phyloP scores from a whole-genome alignment of 2,797 vertebrate genomes.

The Phoebastria nigripes region DNA sequence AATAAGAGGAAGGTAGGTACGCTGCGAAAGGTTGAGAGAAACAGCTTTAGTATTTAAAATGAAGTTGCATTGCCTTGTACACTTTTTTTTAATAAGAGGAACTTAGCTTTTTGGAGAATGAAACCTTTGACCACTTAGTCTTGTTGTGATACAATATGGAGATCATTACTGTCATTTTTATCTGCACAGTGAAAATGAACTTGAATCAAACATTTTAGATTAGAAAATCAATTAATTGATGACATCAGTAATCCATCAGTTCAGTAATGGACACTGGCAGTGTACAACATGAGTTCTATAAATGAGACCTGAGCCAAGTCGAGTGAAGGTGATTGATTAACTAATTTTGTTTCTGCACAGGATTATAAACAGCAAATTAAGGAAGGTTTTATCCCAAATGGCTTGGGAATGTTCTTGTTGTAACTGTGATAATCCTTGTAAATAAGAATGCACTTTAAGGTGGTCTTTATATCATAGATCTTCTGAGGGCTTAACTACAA shows the following conservation, averaged over 20 bases:
- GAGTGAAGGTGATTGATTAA: not conserved
- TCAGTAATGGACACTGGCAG: not conserved
- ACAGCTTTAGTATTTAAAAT: not conserved
- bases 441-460: not conserved
- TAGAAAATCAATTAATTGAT: not conserved
- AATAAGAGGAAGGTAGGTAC: conserved; percentile 94
- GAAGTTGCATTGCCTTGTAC: not conserved
- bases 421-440: not conserved
- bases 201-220: not conserved
- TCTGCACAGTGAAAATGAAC: not conserved
- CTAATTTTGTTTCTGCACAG: not conserved
- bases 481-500: not conserved
- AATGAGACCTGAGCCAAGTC: not conserved
- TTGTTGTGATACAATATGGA: not conserved
- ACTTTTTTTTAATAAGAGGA: not conserved
- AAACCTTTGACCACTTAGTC: not conserved
- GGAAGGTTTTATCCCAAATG: not conserved
- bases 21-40: not conserved
- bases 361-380: not conserved
- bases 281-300: not conserved
- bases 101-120: not conserved
- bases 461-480: not conserved
- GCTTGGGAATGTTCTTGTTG: not conserved
- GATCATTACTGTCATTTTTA: not conserved
- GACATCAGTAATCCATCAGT: not conserved